Percentiles rank a stretch among this genome's conserved stretches.
Conservation (phyloP, 2,888 invertebrate genomes). For the Coecobrya sp. region DNA sequence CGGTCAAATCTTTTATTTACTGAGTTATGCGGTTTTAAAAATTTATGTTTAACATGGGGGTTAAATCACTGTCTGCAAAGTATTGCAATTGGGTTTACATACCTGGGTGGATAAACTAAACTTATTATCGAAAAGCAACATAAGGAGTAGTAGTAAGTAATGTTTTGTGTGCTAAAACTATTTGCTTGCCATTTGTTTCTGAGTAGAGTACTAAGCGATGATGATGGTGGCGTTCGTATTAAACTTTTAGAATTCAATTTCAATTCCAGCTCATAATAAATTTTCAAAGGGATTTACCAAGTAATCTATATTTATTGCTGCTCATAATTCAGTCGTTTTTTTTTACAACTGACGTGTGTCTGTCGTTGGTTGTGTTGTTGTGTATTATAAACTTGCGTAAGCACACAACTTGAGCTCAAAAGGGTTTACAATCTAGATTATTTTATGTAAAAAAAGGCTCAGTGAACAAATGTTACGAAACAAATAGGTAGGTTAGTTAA, state of each 20-base stretch:
- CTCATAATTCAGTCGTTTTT: slow-evolving; percentile 6
- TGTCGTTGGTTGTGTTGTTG: neutral
- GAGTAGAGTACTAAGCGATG: neutral
- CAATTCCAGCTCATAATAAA: neutral
- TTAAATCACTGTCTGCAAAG: too few species aligned
- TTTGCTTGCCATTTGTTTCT: too few species aligned
- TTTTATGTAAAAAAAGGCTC: neutral
- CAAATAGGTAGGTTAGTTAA: neutral
- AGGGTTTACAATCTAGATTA: too few species aligned
- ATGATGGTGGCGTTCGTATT: neutral
- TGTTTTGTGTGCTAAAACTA: too few species aligned
- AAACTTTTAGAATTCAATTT: neutral
- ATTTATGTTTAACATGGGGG: too few species aligned
- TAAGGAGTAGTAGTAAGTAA: neutral
- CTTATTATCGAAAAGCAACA: neutral
- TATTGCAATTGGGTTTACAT: too few species aligned
- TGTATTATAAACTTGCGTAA: neutral
- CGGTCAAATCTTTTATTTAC: too few species aligned
- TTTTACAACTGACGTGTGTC: neutral
- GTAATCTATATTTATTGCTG: slow-evolving; percentile 28
- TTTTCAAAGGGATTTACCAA: slow-evolving; percentile 36
- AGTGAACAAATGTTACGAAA: neutral
- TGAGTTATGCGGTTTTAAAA: neutral
- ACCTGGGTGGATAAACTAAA: neutral
- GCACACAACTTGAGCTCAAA: too few species aligned